phyloP scores from a whole-genome alignment of 2,113 vertebrate species.

The Salvelinus alpinus region DNA sequence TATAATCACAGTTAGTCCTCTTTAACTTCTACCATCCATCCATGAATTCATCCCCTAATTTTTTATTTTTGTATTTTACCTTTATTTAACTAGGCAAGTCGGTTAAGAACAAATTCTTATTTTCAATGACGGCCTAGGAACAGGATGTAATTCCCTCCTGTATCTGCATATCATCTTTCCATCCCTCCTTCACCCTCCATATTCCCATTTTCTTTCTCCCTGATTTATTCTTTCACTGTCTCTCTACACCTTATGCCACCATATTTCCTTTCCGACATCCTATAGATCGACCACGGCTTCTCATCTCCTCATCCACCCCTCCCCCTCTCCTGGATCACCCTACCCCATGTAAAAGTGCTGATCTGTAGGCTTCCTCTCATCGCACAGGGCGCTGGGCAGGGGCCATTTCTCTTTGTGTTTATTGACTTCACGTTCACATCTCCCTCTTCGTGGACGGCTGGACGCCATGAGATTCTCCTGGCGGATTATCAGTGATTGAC shows the following conservation, averaged over 20 bases:
- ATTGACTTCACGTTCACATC: slow-evolving; percentile 25
- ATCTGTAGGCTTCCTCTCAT: slow-evolving; percentile 10
- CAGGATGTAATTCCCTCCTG: not conserved
- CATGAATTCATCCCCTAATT: not conserved
- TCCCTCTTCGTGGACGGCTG: slow-evolving; percentile 10
- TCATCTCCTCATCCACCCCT: not conserved
- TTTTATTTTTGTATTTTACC: no score
- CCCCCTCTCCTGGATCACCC: no score
- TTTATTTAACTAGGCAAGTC: no score
- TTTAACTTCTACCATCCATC: not conserved
- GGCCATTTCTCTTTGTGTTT: slow-evolving; percentile 26
- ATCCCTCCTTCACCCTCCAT: not conserved
- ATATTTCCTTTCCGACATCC: not conserved
- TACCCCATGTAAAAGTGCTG: not conserved
- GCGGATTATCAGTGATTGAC: slow-evolving; percentile 1
- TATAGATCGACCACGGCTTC: not conserved
- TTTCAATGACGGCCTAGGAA: no score
- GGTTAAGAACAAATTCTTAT: no score
- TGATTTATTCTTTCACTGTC: not conserved
- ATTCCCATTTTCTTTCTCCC: not conserved
- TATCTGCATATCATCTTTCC: not conserved
- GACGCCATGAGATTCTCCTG: slow-evolving; percentile 24
- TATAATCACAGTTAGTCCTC: not conserved
- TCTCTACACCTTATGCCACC: not conserved
- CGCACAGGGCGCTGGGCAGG: not conserved